Percentiles rank a stretch among this genome's conserved stretches.
Evolutionary conservation across 2,113 vertebrate genomes (phyloP).

Genomic region (Mastomys coucha): DNA sequence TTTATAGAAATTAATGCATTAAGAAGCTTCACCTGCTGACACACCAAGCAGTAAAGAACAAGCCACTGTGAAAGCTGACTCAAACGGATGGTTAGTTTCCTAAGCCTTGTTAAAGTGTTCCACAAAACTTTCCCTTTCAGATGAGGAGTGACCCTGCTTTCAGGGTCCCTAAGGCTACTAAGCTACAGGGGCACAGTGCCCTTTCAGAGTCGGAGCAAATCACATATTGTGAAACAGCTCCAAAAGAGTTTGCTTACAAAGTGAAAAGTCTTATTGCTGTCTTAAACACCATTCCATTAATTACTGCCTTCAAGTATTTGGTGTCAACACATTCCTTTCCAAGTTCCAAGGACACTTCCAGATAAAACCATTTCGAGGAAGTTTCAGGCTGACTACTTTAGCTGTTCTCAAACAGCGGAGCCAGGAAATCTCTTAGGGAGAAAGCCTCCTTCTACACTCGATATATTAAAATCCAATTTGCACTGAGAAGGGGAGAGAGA

Average conservation of each 20-base stretch:
- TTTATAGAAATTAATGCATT: constrained; percentile 33
- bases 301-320: constrained; percentile 54
- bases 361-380: constrained; percentile 57
- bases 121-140: constrained; percentile 58
- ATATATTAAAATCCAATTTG: constrained; percentile 58
- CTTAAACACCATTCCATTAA: constrained; percentile 55
- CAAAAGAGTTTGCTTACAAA: constrained; percentile 40
- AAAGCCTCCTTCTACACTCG: constrained; percentile 38
- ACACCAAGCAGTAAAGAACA: constrained; percentile 3
- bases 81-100: constrained; percentile 44
- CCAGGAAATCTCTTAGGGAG: constrained; percentile 54
- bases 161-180: not conserved
- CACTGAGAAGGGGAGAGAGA: constrained; percentile 3
- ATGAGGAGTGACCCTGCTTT: not conserved
- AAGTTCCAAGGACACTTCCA: constrained; percentile 45
- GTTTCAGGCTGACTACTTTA: constrained; percentile 16
- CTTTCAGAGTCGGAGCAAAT: constrained; percentile 26
- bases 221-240: constrained; percentile 24
- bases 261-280: not conserved
- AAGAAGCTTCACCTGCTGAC: constrained; percentile 48
- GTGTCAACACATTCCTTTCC: constrained; percentile 26
- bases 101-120: constrained; percentile 27
- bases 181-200: not conserved
- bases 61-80: constrained; percentile 26
- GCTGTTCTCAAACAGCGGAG: not conserved